Conservation (phyloP, 2,888 invertebrate species). For the Andrena trimmerana region DNA sequence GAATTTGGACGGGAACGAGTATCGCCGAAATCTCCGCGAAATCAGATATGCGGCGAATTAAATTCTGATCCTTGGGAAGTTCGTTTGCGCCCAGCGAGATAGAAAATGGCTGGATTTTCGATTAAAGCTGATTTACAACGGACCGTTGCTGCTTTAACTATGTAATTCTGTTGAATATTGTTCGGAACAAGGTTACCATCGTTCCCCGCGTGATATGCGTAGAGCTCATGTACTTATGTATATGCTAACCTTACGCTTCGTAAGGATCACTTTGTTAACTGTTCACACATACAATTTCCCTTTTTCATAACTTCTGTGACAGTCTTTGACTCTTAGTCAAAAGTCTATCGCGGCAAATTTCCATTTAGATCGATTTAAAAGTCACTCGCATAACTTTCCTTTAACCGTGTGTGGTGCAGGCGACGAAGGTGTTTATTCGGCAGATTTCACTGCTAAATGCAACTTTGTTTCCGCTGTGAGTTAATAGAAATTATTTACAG, state of each 20-base stretch:
- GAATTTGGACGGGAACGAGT: conserved; percentile 2
- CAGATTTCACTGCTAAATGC: background rate
- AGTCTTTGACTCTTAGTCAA: background rate
- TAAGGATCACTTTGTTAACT: background rate
- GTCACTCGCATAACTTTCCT: background rate
- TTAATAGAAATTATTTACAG: too few species aligned
- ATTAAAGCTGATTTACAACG: conserved; percentile 23
- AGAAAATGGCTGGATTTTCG: conserved; percentile 16
- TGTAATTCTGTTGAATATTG: conserved; percentile 23
- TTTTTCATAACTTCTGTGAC: background rate
- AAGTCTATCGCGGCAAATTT: background rate
- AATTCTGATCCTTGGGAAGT: conserved; percentile 13
- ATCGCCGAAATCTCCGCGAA: conserved; percentile 1
- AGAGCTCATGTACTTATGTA: background rate
- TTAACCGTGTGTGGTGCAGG: too few species aligned
- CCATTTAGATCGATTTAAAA: conserved; percentile 1
- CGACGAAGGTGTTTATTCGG: too few species aligned
- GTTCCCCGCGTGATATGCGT: background rate
- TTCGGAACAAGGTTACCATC: conserved; percentile 15
- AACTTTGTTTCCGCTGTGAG: background rate
- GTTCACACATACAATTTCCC: background rate
- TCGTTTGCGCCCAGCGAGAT: conserved; percentile 1
- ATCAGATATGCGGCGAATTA: conserved; percentile 17
- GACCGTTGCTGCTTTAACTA: conserved; percentile 5
- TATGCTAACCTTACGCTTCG: background rate